phyloP scores from a whole-genome alignment of 1,140 invertebrate genomes.

The Trachelipus rathkii region DNA sequence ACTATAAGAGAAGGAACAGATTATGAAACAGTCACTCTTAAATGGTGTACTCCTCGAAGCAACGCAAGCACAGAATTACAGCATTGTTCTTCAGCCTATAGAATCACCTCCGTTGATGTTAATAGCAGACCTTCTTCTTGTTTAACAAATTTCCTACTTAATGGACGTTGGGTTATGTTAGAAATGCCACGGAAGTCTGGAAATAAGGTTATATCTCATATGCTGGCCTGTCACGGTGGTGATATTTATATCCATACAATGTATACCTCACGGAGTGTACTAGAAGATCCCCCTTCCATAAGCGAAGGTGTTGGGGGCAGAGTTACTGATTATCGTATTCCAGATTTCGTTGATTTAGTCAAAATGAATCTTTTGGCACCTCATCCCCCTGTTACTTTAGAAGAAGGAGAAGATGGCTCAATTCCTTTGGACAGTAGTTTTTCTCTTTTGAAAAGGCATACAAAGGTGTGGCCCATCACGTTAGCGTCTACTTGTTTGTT shows the following conservation, averaged over 20 bases:
- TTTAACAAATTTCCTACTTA: constrained; percentile 90
- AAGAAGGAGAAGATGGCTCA: constrained; percentile 54
- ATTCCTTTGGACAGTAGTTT: constrained; percentile 60
- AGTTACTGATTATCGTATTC: constrained; percentile 78
- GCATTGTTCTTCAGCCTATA: constrained; percentile 74
- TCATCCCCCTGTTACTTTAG: constrained; percentile 28
- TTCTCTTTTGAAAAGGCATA: constrained; percentile 63
- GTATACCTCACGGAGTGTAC: constrained; percentile 73
- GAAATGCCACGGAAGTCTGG: constrained; percentile 68
- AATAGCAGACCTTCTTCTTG: constrained; percentile 90
- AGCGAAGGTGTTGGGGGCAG: constrained; percentile 87
- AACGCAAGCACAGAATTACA: constrained; percentile 70
- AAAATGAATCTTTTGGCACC: constrained; percentile 76
- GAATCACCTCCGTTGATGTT: constrained; percentile 93
- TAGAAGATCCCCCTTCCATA: constrained; percentile 93
- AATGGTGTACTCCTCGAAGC: constrained; percentile 91
- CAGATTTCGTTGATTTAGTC: constrained; percentile 87
- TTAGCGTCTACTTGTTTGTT: constrained; percentile 85
- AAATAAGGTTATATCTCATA: constrained; percentile 83
- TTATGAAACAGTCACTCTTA: constrained; percentile 75
- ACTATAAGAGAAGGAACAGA: constrained; percentile 62
- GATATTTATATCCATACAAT: constrained; percentile 95
- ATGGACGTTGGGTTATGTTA: constrained; percentile 87
- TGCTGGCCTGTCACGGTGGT: constrained; percentile 86
- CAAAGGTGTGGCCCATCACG: constrained; percentile 88